Evolutionary conservation across 2,888 invertebrate genomes (phyloP), one percentile per base, ranked within the genome.

Genomic region (Caenorhabditis drosophilae): DNA sequence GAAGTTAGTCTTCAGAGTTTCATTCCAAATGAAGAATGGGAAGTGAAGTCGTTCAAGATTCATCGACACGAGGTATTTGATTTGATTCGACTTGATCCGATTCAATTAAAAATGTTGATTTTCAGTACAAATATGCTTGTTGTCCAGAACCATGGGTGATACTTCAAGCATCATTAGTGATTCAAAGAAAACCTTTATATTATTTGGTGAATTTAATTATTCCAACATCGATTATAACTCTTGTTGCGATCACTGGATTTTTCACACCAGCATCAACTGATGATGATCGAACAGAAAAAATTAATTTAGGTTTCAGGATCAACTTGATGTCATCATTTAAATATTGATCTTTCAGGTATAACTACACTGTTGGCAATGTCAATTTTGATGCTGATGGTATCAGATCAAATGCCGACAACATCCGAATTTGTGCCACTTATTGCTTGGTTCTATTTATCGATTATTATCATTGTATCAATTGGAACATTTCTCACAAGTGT

Each of bases 321-420:
- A n/a, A n/a, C n/a, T n/a, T n/a, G n/a, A n/a, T n/a, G n/a, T n/a
- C n/a, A n/a, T n/a, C n/a, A n/a, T n/a, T n/a, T n/a, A n/a, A n/a
- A n/a, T n/a, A n/a, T n/a, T n/a, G n/a, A n/a, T n/a, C 68, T 41
- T 52, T 51, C 52, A 73, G 72, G 75, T 34, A 76, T 76, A 50
- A 76, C 75, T 2, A 76, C 75, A 0, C 69, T 80, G 25, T 73
- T 86, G 58, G 85, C 86, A 7, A 85, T 86, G 80, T 85, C 85
- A 6, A 85, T 86, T 51, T 82, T 86, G 72, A 85, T 86, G 85
- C 74, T 86, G 50, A 84, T 86, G 68, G 84, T 86, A 2, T 84
- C 85, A 2, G 86, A 86, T 67, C 84, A 84, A 51, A 85, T 85
- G 85, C 86, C 85, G 0, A 84, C 85, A 1, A 85, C 79, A 12